Conservation (phyloP, 1,140 invertebrate genomes). For the Samia ricini region DNA sequence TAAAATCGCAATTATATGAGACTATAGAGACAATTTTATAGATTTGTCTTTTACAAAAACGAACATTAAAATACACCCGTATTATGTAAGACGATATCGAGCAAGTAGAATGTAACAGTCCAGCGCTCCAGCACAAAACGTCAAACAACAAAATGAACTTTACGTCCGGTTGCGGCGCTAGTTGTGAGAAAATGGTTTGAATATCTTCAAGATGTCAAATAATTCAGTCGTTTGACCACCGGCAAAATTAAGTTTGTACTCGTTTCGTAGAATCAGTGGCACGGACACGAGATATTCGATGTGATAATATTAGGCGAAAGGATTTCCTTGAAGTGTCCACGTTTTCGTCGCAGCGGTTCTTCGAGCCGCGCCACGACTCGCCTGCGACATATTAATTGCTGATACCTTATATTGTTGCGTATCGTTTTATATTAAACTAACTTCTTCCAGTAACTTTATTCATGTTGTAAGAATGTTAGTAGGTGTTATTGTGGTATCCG, state of each 20-base stretch:
- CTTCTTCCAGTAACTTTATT: too few relatives aligned
- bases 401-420: constrained; percentile 18
- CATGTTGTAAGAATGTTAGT: too few relatives aligned
- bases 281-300: constrained; percentile 59
- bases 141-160: not conserved
- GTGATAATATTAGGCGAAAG: constrained; percentile 61
- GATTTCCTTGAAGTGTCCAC: constrained; percentile 43
- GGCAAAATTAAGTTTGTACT: constrained; percentile 34
- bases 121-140: not conserved
- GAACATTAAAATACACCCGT: not conserved
- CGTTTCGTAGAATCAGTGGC: constrained; percentile 49
- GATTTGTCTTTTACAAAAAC: too few relatives aligned
- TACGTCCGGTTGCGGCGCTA: not conserved
- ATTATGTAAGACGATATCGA: not conserved
- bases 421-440: not conserved
- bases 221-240: constrained; percentile 9
- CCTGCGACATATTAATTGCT: constrained; percentile 62
- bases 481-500: not conserved
- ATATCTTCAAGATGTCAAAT: not conserved
- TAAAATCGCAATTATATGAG: too few relatives aligned
- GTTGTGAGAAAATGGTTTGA: not conserved
- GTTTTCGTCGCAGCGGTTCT: constrained; percentile 24
- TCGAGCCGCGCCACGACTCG: too few relatives aligned
- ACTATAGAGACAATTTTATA: too few relatives aligned
- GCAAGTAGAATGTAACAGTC: not conserved